phyloP scores from a whole-genome alignment of 2,113 vertebrate species.

The Ibidorhyncha struthersii region DNA sequence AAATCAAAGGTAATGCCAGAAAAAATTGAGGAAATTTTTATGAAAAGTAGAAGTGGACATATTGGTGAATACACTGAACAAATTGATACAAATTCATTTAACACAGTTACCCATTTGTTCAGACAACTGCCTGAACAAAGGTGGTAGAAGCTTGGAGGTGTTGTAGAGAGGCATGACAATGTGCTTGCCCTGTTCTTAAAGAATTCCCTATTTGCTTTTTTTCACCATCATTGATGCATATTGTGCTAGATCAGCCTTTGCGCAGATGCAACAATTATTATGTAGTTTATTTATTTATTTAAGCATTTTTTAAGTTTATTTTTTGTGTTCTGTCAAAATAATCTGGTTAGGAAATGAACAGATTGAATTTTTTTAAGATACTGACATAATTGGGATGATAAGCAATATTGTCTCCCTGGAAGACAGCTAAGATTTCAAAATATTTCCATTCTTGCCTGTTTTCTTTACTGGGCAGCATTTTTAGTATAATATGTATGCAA shows the following conservation, averaged over 20 bases:
- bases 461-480: background rate
- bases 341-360: background rate
- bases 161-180: background rate
- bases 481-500: background rate
- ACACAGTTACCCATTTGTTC: background rate
- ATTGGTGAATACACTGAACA: background rate
- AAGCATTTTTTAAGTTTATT: background rate
- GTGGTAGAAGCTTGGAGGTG: background rate
- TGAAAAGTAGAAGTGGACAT: background rate
- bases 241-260: background rate
- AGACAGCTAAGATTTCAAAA: background rate
- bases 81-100: background rate
- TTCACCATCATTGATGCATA: rapidly evolving
- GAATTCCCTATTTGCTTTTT: background rate
- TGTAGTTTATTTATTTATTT: background rate
- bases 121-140: background rate
- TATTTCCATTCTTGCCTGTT: background rate
- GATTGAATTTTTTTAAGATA: background rate
- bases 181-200: background rate
- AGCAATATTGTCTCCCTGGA: background rate
- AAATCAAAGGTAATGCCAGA: background rate
- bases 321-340: background rate
- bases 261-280: background rate
- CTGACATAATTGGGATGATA: background rate
- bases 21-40: background rate